These are phyloP conservation scores for Sphaeridia pumilis DNA, from an alignment of 2,888 invertebrate genomes.

Conservation along the genomic window DNA sequence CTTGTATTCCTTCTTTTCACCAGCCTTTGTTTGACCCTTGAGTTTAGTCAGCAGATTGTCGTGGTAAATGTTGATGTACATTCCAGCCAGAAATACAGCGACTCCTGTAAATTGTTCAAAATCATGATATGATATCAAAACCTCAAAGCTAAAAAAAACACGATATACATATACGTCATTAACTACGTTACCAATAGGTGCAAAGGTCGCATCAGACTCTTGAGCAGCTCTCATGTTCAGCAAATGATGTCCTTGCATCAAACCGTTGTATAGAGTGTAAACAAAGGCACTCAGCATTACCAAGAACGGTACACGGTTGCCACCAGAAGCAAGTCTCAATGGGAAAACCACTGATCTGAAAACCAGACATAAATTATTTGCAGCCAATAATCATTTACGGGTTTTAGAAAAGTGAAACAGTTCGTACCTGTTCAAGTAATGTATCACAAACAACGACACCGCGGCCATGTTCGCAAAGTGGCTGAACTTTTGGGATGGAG, in stretches of 20 bases:
- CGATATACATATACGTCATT: too few species aligned
- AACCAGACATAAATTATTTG: too few species aligned
- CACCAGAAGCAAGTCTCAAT: conserved; percentile 38
- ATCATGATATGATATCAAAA: conserved; percentile 3
- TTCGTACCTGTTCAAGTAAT: conserved; percentile 43
- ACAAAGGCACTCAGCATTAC: conserved; percentile 40
- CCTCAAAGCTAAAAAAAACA: too few species aligned
- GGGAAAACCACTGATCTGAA: conserved; percentile 42
- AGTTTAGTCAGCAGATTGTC: conserved; percentile 27
- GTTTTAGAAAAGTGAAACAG: not conserved
- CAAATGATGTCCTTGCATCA: conserved; percentile 41
- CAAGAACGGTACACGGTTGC: conserved; percentile 41
- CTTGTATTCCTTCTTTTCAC: conserved; percentile 41
- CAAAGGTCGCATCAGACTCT: not conserved
- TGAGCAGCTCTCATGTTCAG: conserved; percentile 23
- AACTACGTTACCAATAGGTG: conserved; percentile 37
- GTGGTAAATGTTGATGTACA: conserved; percentile 45
- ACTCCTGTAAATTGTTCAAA: too few species aligned
- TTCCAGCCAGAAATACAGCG: conserved; percentile 41
- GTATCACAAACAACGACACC: conserved; percentile 39
- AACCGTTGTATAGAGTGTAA: conserved; percentile 44
- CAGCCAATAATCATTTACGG: too few species aligned
- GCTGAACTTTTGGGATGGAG: conserved; percentile 19
- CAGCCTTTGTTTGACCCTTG: conserved; percentile 39
- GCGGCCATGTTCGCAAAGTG: conserved; percentile 38